Percentiles rank a stretch among this genome's conserved stretches.
Evolutionary conservation across 1,140 invertebrate species (phyloP).

Genomic region (Pseudomyrmex dendroicus): DNA sequence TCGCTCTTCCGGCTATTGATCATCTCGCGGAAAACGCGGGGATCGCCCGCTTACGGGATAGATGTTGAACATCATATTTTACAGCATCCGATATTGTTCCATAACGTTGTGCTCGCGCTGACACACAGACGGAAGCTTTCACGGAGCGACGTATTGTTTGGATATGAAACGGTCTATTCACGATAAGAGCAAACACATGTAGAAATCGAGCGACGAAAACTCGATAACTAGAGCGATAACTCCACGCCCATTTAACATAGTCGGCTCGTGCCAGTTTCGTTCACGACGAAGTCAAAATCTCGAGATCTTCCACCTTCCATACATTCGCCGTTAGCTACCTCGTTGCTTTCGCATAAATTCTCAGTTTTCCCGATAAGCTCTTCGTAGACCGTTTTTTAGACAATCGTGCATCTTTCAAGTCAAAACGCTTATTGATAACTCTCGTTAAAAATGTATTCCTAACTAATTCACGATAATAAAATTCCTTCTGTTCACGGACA

Average conservation of each 20-base stretch:
- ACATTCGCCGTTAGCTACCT: background rate
- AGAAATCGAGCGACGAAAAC: slow-evolving; percentile 53
- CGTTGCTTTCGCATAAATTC: slow-evolving; percentile 10
- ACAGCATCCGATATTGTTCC: slow-evolving; percentile 51
- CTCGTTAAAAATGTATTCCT: background rate
- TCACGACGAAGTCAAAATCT: slow-evolving; percentile 39
- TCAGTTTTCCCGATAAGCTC: background rate
- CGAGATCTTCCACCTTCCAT: slow-evolving; percentile 21
- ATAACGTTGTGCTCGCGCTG: slow-evolving; percentile 12
- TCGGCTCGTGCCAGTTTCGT: slow-evolving; percentile 38
- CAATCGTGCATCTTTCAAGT: background rate
- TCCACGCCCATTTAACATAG: slow-evolving; percentile 39
- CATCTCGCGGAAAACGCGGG: slow-evolving; percentile 4
- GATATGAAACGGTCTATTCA: slow-evolving; percentile 53
- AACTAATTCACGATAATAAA: background rate
- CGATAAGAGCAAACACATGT: background rate
- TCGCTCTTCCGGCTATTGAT: slow-evolving; percentile 50
- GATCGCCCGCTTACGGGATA: background rate
- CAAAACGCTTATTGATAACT: background rate
- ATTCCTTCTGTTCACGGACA: background rate
- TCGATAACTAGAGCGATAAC: slow-evolving; percentile 52
- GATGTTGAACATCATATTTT: slow-evolving; percentile 24
- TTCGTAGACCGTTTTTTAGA: too few relatives aligned
- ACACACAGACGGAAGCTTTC: slow-evolving; percentile 46
- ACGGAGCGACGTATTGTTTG: slow-evolving; percentile 49